A percentile compares a stretch with the other conserved stretches of the same genome.
Conservation (phyloP, 2,888 invertebrate species). For the Eupeodes latifasciatus region DNA sequence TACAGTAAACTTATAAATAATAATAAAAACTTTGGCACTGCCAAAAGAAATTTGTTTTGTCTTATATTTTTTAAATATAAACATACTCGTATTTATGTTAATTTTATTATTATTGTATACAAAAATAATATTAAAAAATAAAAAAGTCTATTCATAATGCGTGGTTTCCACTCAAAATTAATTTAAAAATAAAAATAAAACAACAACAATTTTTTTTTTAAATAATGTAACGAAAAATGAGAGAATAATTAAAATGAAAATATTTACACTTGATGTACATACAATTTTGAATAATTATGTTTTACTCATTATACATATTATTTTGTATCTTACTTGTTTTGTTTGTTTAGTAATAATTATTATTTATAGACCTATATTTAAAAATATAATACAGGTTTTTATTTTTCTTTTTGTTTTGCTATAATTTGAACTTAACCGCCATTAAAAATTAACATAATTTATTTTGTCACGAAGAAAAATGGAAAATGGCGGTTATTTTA, state of each 20-base stretch:
- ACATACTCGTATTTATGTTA: constrained; percentile 10
- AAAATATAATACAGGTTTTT: constrained; percentile 57
- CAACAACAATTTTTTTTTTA: constrained; percentile 34
- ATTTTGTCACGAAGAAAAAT: constrained; percentile 10
- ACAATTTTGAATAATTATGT: not conserved
- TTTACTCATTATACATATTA: constrained; percentile 3
- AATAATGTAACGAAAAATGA: constrained; percentile 56
- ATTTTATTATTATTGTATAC: constrained; percentile 21
- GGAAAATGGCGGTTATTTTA: constrained; percentile 36
- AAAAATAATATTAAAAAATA: constrained; percentile 8
- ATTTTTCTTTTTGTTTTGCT: not conserved
- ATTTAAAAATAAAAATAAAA: constrained; percentile 34
- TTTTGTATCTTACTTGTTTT: constrained; percentile 2
- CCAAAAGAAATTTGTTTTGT: constrained; percentile 38
- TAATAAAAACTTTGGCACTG: constrained; percentile 57
- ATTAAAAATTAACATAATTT: constrained; percentile 38
- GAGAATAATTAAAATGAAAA: constrained; percentile 17
- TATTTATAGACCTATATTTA: constrained; percentile 1
- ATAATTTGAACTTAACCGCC: constrained; percentile 39
- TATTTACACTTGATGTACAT: constrained; percentile 69
- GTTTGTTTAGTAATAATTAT: no score
- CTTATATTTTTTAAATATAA: constrained; percentile 2
- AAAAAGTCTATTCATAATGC: constrained; percentile 37
- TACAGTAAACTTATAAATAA: constrained; percentile 59
- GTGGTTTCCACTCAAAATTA: constrained; percentile 61